Base-by-base conservation (phyloP, 2,888 invertebrate species). In the Gnatocerus cornutus region DNA sequence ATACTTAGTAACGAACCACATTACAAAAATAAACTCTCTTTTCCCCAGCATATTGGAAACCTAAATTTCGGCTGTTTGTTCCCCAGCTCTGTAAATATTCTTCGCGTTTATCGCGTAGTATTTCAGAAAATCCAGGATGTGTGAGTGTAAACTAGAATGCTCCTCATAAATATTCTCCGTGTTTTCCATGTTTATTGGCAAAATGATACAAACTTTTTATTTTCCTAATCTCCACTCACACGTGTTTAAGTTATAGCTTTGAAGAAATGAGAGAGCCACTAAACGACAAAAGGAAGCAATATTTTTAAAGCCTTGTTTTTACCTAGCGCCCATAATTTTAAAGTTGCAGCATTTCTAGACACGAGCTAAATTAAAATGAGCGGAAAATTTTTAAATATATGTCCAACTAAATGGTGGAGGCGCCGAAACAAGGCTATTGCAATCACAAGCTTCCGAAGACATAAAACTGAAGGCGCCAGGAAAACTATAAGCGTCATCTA, bases 191-290 rank as follows among this genome's bases (percentile, higher is more conserved):
- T 63, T 63, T 63, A 63, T 63, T 53, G 63, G 52, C 53, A 63
- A 52, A 63, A 63, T 53, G 53, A 53, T 53, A 63, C 53, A 63
- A 63, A 63, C 63, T 63, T 63, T 63, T 63, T 53, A 63, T 53
- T 53, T 13, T 53, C 45, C 52, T 63, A 63, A 63, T 63, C 63
- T 63, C 63, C 63, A 43, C 43, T 63, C 63, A 63, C 43, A 63
- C 63, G 63, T 63, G 63, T 53, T 63, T 63, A 63, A 63, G 52
- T 63, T 63, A 43, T 53, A 53, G 41, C 63, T 53, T 12, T 8
- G 33, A 52, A 53, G 63, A 63, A 63, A 63, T 53, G 53, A 63
- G 53, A 63, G 50, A 33, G 37, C 56, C 56, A 41, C 56, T 39
- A 50, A 45, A 33, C 50, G 45, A 46, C 61, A 37, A 50, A 16